Evolutionary conservation across 2,888 invertebrate species (phyloP), one percentile per base, ranked within the genome.

Genomic region (Syritta pipiens): DNA sequence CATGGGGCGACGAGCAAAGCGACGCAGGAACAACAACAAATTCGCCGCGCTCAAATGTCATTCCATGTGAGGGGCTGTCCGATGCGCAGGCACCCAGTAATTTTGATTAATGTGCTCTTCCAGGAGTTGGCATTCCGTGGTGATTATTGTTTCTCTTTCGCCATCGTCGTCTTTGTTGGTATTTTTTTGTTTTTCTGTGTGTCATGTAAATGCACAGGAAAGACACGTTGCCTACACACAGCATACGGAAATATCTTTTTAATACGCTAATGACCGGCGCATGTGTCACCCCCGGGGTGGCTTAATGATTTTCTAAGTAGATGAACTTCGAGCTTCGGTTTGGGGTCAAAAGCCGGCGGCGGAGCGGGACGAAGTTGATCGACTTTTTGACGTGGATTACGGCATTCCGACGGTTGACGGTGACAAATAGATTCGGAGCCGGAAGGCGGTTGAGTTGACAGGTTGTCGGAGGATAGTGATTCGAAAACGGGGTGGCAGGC

Each of bases 31-130:
- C 17, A 32, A 24, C 60, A 69, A 37, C 19, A 35, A 32, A 65
- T 35, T 51, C 51, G 49, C 51, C 28, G 40, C 63, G 57, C 44
- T 44, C 30, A 55, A 75, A 48, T 60, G 63, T 37, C 76, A 51
- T 44, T 44, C 57, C 69, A 63, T 63, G 37, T 32, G 53, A 24
- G 60, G 26, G 46, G 7, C 59, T 24, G 53, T 28, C 30, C 44
- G 28, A 28, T 30, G 48, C 48, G 19, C 57, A 24, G 42, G 26
- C 32, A 24, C 28, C n/a, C 62, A 69, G 59, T 77, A 76, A 76
- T 71, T 77, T 72, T 77, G 77, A 77, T 77, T 77, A 77, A 77
- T 77, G 77, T 40, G n/a, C 59, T 59, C 59, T 12, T 77, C 59
- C 71, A 48, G 57, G 59, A 59, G 37, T 65, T 76, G 49, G 49